Evolutionary conservation across 2,113 vertebrate genomes (phyloP).

Genomic region (Junco hyemalis): DNA sequence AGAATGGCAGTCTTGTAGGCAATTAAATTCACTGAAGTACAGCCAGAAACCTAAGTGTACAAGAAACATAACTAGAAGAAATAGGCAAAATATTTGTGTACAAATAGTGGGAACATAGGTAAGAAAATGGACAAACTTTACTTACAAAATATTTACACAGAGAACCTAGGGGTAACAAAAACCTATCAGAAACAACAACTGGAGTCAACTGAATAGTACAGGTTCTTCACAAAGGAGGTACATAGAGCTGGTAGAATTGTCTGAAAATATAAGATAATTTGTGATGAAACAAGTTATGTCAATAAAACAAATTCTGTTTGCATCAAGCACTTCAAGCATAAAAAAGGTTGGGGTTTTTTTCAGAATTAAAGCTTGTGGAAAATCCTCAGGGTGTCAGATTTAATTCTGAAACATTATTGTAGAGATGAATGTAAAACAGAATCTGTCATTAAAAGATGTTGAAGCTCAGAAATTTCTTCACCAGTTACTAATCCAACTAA

Average conservation of each 20-base stretch:
- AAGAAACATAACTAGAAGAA: neutral
- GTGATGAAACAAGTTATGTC: neutral
- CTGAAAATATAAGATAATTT: neutral
- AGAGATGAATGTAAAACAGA: neutral
- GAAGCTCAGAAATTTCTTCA: neutral
- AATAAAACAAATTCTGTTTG: neutral
- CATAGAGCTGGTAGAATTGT: neutral
- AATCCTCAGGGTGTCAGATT: neutral
- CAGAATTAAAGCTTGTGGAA: neutral
- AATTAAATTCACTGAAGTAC: neutral
- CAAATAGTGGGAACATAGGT: neutral
- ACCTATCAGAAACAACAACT: neutral
- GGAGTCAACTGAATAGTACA: neutral
- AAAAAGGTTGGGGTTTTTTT: neutral
- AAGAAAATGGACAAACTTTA: neutral
- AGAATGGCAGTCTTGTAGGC: neutral
- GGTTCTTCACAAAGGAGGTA: neutral
- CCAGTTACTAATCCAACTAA: neutral
- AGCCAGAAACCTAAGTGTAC: neutral
- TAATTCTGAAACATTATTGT: neutral
- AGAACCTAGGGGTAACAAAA: neutral
- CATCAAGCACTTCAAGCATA: neutral
- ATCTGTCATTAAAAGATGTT: neutral
- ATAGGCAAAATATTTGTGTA: neutral
- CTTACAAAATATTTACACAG: neutral